These are phyloP conservation scores for Crenuchus spilurus DNA, from an alignment of 2,797 vertebrate species.

Conservation along the genomic window DNA sequence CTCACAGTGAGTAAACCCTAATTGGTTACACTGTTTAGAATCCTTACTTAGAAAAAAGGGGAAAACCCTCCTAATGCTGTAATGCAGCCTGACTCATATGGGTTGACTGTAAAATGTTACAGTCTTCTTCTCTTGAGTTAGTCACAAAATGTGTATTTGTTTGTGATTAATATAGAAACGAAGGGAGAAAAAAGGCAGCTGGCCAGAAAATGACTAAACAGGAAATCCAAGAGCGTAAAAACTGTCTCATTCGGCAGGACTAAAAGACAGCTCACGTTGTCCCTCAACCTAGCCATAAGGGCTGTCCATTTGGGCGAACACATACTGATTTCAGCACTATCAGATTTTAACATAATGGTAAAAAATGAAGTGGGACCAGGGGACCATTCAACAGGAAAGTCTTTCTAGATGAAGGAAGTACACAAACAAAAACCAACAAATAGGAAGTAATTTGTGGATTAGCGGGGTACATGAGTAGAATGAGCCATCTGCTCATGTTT, in stretches of 20 bases:
- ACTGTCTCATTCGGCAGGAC: not conserved
- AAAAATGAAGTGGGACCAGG: constrained; percentile 43
- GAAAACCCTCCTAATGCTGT: constrained; percentile 30
- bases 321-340: constrained; percentile 10
- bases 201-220: constrained; percentile 39
- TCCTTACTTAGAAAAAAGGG: constrained; percentile 15
- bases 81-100: constrained; percentile 24
- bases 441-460: constrained; percentile 76
- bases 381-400: constrained; percentile 53
- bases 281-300: not conserved
- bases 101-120: not conserved
- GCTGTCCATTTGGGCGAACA: constrained; percentile 14
- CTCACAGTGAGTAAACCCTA: constrained; percentile 73
- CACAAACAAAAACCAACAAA: constrained; percentile 56
- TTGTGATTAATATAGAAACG: constrained; percentile 39
- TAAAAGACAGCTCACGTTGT: not conserved
- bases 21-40: constrained; percentile 61
- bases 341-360: constrained; percentile 9
- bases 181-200: not conserved
- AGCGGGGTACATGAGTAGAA: constrained; percentile 67
- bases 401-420: constrained; percentile 57
- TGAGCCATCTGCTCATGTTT: constrained; percentile 79
- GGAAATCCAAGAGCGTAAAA: constrained; percentile 17
- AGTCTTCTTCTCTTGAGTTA: constrained; percentile 13
- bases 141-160: constrained; percentile 36